Conservation (phyloP, 2,113 vertebrate genomes). For the Trogon surrucura region DNA sequence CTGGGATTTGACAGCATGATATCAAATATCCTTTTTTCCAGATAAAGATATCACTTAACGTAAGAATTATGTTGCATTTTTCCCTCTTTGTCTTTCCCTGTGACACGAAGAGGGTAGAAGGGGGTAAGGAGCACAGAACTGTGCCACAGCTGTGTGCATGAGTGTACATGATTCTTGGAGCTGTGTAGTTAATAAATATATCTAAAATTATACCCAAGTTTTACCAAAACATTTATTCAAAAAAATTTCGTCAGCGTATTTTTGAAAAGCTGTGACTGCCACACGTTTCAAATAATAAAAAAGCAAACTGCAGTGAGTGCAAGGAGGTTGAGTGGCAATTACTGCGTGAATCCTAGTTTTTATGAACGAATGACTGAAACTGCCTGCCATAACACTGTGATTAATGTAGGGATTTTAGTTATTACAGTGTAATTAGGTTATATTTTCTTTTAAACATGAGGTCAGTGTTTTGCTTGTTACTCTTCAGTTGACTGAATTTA, state of each 20-base stretch:
- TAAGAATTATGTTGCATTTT: not conserved
- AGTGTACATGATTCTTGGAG: not conserved
- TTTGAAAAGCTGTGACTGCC: conserved; percentile 53
- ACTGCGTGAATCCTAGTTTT: conserved; percentile 53
- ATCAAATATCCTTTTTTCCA: not conserved
- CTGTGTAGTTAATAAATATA: not conserved
- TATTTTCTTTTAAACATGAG: conserved; percentile 13
- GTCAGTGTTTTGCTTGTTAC: not conserved
- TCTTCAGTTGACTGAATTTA: conserved; percentile 22
- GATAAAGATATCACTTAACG: not conserved
- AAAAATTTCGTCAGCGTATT: conserved; percentile 47
- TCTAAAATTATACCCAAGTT: conserved; percentile 62
- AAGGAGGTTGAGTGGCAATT: conserved; percentile 66
- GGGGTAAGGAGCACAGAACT: not conserved
- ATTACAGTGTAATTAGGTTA: conserved; percentile 36
- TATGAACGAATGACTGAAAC: conserved; percentile 47
- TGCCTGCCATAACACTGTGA: conserved; percentile 14
- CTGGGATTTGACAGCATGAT: not conserved
- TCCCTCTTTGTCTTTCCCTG: not conserved
- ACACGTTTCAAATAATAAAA: conserved; percentile 50
- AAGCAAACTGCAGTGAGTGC: conserved; percentile 62
- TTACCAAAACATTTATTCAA: conserved; percentile 51
- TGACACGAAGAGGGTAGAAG: accelerated
- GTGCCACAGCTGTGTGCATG: not conserved
- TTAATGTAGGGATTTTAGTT: conserved; percentile 24